phyloP scores from a whole-genome alignment of 1,140 invertebrate species.

The Drosophila ficusphila region DNA sequence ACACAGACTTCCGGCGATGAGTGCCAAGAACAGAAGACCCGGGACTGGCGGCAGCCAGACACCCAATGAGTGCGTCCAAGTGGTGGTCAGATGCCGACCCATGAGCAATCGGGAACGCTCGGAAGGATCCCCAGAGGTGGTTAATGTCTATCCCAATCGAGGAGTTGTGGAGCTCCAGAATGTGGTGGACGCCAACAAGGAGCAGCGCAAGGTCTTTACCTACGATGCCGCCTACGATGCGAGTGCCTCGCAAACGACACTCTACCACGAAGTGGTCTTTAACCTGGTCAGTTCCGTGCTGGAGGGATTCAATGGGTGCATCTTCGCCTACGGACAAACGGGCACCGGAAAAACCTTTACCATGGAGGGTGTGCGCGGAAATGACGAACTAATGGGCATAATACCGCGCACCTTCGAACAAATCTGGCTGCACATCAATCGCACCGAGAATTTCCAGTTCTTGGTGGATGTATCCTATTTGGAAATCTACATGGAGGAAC shows the following conservation, averaged over 20 bases:
- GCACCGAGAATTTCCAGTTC: conserved; percentile 94
- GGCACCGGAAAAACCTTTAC: conserved; percentile 97
- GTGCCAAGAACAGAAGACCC: conserved; percentile 69
- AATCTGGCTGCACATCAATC: conserved; percentile 95
- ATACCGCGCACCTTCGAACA: conserved; percentile 98
- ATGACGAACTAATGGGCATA: conserved; percentile 90
- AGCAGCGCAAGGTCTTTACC: conserved; percentile 91
- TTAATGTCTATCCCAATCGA: conserved; percentile 87
- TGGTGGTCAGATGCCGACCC: conserved; percentile 95
- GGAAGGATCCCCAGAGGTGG: conserved; percentile 89
- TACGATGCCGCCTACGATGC: conserved; percentile 97
- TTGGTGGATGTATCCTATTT: conserved; percentile 96
- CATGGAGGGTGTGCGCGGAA: conserved; percentile 92
- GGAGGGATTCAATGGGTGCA: conserved; percentile 97
- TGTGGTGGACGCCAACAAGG: conserved; percentile 84
- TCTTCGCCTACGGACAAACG: conserved; percentile 98
- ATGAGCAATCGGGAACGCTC: conserved; percentile 92
- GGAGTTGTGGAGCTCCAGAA: conserved; percentile 89
- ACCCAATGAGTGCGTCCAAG: conserved; percentile 86
- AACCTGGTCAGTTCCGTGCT: conserved; percentile 98
- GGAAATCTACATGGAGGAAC: conserved; percentile 97
- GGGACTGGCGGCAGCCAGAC: conserved; percentile 64
- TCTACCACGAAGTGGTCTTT: conserved; percentile 96
- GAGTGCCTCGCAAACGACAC: conserved; percentile 93
- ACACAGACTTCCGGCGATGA: conserved; percentile 47